Evolutionary conservation across 1,140 invertebrate species (phyloP).

Genomic region (Andricus grossulariae): DNA sequence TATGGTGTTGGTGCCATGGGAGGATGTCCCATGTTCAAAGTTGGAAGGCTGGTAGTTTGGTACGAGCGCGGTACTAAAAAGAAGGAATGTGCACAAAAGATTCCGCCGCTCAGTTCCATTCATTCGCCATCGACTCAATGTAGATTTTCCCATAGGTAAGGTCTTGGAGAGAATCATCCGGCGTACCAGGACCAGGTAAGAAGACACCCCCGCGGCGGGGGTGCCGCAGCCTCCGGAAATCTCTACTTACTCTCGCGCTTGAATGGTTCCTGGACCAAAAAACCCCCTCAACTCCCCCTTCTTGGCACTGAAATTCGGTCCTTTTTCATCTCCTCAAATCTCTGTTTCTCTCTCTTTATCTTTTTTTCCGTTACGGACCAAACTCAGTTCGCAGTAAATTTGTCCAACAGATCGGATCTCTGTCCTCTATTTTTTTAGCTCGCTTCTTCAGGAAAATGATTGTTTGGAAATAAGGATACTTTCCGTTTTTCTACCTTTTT

Average conservation of each 20-base stretch:
- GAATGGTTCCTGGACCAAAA: conserved; percentile 58
- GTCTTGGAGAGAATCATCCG: conserved; percentile 47
- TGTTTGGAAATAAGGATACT: no score
- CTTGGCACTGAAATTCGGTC: neutral
- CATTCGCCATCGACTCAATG: conserved; percentile 63
- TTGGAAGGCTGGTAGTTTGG: neutral
- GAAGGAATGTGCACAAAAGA: conserved; percentile 63
- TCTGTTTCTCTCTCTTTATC: neutral
- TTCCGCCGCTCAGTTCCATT: conserved; percentile 58
- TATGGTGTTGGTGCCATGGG: neutral
- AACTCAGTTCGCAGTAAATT: conserved; percentile 61
- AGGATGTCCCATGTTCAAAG: conserved; percentile 13
- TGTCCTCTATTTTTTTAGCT: neutral
- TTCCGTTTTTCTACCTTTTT: no score
- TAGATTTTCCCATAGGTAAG: conserved; percentile 66
- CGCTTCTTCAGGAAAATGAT: neutral
- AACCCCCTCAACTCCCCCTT: neutral
- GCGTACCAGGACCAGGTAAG: conserved; percentile 44
- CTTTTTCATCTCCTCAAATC: conserved; percentile 4
- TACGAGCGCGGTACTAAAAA: conserved; percentile 32
- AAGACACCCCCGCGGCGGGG: conserved; percentile 55
- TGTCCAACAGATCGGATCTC: conserved; percentile 57
- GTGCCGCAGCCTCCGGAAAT: conserved; percentile 69
- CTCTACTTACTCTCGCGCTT: conserved; percentile 70
- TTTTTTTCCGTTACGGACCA: conserved; percentile 43